phyloP scores from a whole-genome alignment of 1,140 invertebrate species.

The Saccostrea glomerata region DNA sequence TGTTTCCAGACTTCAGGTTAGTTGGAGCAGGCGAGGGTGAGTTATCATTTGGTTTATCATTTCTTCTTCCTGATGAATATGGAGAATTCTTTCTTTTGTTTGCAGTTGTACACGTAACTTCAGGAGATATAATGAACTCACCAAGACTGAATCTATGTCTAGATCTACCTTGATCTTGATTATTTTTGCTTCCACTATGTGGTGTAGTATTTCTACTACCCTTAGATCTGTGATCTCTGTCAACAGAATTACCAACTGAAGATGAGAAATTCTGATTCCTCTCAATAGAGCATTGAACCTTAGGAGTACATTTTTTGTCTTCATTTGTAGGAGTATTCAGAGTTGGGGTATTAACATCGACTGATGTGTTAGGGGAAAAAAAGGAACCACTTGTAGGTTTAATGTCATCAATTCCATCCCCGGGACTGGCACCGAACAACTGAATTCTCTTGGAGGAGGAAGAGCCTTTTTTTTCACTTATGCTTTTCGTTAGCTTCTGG shows the following conservation, averaged over 20 bases:
- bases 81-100: constrained; percentile 61
- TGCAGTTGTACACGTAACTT: constrained; percentile 21
- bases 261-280: constrained; percentile 16
- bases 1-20: constrained; percentile 39
- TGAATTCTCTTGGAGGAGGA: constrained; percentile 59
- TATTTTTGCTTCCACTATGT: constrained; percentile 43
- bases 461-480: constrained; percentile 10
- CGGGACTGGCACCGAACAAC: constrained; percentile 57
- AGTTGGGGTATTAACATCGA: constrained; percentile 35
- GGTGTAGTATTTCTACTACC: not conserved
- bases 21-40: constrained; percentile 26
- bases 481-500: constrained; percentile 50
- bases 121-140: constrained; percentile 60
- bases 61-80: constrained; percentile 48
- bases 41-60: constrained; percentile 44
- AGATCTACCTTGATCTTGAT: constrained; percentile 43
- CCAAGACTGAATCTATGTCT: constrained; percentile 60
- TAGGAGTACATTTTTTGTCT: not conserved
- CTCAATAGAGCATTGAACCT: not conserved
- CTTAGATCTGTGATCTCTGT: not conserved
- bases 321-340: not conserved
- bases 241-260: constrained; percentile 2
- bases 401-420: constrained; percentile 50
- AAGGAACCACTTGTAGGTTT: constrained; percentile 47
- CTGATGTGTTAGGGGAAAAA: constrained; percentile 53